Base-by-base conservation (phyloP, 2,113 vertebrate genomes). In the Otocyon megalotis region DNA sequence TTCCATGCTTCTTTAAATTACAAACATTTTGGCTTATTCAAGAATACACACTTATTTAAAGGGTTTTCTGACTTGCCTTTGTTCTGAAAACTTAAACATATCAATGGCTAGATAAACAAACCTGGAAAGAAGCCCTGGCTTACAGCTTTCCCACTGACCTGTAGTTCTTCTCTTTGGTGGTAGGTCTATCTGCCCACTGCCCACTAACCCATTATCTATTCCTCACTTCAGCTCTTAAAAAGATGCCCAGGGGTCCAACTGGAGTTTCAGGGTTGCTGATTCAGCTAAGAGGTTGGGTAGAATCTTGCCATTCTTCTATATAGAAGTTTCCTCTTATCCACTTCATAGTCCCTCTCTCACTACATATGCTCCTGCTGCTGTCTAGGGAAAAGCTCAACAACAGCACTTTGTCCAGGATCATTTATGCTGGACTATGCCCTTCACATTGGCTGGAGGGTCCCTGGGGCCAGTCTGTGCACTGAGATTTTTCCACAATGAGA, bases 21-120 rank as follows among this genome's bases (percentile, higher is more conserved):
- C 9, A 37, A 90, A 80, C 12, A 85, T 74, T 96, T 60, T 83
- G 74, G 4, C 32, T 50, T 65, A 79, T 86, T 90, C 80, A 96
- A 90, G 63, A 30, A 88, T 26, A 65, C 14, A 88, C 35, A 89
- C 50, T 94, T 24, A 87, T 62, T 97, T 93, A 92, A 90, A 86
- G 19, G 79, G 12, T 48, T 58, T 12, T 32, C 35, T 77, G 24
- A 30, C 43, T 50, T 77, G 43, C 26, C 74, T n/a, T 20, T 50
- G n/a, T 50, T 28, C 28, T 79, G 80, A 26, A 82, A 56, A 84
- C 3, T 77, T 65, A 83, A 93, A 13, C 22, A 54, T 32, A 50
- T 65, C 3, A 7, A 28, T 74, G 43, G 6, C 83, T 60, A 71
- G 81, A 65, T 84, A 90, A 87, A 53, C 63, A 30, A 15, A 71